Percentiles rank a stretch among this genome's conserved stretches.
Evolutionary conservation across 2,797 vertebrate species (phyloP).

Genomic region (Lepilemur septentrionalis): DNA sequence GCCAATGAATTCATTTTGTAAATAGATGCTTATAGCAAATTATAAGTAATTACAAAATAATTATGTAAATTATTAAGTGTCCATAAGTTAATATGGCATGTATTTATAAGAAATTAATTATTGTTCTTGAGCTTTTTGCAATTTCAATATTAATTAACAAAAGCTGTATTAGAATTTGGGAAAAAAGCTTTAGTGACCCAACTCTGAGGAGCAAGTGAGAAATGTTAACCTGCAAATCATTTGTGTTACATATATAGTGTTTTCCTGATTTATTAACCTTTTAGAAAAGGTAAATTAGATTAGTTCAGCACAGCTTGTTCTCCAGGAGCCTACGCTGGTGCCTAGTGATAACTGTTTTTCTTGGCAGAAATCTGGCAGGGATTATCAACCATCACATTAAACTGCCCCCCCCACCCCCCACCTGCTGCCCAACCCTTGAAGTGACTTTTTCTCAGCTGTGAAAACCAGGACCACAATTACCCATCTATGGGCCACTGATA

Average conservation of each 20-base stretch:
- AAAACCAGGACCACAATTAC: background rate
- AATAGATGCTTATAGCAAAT: constrained; percentile 61
- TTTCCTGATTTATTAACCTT: constrained; percentile 9
- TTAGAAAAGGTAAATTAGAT: background rate
- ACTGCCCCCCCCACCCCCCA: background rate
- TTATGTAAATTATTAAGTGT: constrained; percentile 79
- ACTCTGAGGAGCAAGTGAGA: background rate
- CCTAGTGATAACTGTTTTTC: background rate
- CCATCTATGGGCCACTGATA: background rate
- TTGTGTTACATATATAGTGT: background rate
- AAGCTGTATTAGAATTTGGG: background rate
- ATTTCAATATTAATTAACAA: constrained; percentile 39
- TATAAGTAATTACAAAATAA: constrained; percentile 79
- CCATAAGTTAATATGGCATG: constrained; percentile 54
- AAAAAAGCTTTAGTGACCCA: background rate
- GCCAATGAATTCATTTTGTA: constrained; percentile 72
- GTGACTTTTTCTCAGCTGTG: background rate
- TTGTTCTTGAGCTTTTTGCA: background rate
- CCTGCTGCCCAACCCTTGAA: background rate
- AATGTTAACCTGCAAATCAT: background rate
- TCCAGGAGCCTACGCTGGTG: background rate
- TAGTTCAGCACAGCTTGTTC: background rate
- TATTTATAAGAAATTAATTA: constrained; percentile 38
- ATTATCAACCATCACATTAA: background rate
- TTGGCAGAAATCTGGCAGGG: background rate